Conservation (phyloP, 92 coral and sea anemone genomes). For the Metridium senile region DNA sequence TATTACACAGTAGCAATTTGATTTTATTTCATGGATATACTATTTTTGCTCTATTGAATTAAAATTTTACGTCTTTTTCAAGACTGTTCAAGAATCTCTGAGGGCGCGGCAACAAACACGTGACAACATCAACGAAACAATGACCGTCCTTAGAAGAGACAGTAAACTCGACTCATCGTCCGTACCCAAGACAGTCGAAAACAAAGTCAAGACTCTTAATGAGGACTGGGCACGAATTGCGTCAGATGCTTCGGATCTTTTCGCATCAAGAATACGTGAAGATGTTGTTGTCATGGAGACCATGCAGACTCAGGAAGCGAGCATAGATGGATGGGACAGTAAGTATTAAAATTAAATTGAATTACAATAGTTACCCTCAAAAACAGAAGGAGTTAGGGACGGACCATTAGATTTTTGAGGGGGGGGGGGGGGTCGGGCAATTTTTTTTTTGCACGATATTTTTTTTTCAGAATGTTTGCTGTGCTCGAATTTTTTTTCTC, state of each 20-base stretch:
- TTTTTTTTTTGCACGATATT: no score
- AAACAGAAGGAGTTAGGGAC: no score
- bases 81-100: constrained; percentile 82
- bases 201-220: constrained; percentile 77
- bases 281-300: constrained; percentile 35
- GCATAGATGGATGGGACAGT: constrained; percentile 67
- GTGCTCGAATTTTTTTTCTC: no score
- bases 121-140: constrained; percentile 78
- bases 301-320: constrained; percentile 40
- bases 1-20: no score
- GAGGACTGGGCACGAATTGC: constrained; percentile 91
- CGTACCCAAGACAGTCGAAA: constrained; percentile 83
- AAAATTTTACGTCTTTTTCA: constrained; percentile 11
- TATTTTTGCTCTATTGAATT: no score
- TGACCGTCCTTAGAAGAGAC: constrained; percentile 81
- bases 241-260: constrained; percentile 69
- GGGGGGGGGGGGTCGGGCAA: no score
- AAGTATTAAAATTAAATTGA: neutral
- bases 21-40: no score
- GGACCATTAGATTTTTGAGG: no score
- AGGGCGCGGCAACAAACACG: constrained; percentile 80
- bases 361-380: no score
- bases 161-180: constrained; percentile 82
- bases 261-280: constrained; percentile 55
- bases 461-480: no score